These are phyloP conservation scores for Coleophora flavipennella DNA, from an alignment of 2,888 invertebrate species.

Conservation along the genomic window DNA sequence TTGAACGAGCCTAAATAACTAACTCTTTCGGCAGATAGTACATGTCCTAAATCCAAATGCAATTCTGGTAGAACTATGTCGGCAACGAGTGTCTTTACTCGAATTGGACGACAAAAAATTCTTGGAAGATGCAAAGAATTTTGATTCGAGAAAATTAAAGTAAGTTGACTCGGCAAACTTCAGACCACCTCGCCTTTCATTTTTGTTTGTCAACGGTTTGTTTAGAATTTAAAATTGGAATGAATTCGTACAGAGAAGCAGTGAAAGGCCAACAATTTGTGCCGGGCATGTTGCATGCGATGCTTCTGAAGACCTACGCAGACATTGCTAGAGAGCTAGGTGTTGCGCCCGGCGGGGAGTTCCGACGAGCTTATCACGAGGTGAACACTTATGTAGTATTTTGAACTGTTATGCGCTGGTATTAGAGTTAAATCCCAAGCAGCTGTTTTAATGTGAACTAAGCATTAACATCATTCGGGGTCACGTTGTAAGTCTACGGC, in stretches of 20 bases:
- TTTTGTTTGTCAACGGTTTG: no score
- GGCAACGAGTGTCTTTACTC: conserved; percentile 55
- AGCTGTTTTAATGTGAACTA: no score
- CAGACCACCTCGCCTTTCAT: no score
- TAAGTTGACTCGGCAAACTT: conserved; percentile 34
- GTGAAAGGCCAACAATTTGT: conserved; percentile 58
- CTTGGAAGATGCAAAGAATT: conserved; percentile 60
- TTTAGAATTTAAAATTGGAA: no score
- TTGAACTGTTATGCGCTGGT: no score
- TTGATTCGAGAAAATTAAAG: conserved; percentile 53
- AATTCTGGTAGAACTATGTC: conserved; percentile 58
- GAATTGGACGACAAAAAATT: conserved; percentile 63
- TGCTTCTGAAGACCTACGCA: conserved; percentile 62
- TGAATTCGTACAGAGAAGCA: conserved; percentile 32
- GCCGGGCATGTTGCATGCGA: conserved; percentile 61
- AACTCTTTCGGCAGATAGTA: conserved; percentile 39
- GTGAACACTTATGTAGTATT: no score
- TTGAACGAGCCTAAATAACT: no score
- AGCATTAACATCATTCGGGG: no score
- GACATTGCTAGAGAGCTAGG: conserved; percentile 63
- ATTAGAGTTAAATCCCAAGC: no score
- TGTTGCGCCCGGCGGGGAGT: conserved; percentile 64
- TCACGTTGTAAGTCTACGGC: no score
- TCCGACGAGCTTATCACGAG: conserved; percentile 63
- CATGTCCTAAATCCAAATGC: conserved; percentile 50